Conservation (phyloP, 2,888 invertebrate species). For the Sphaeridia pumilis region DNA sequence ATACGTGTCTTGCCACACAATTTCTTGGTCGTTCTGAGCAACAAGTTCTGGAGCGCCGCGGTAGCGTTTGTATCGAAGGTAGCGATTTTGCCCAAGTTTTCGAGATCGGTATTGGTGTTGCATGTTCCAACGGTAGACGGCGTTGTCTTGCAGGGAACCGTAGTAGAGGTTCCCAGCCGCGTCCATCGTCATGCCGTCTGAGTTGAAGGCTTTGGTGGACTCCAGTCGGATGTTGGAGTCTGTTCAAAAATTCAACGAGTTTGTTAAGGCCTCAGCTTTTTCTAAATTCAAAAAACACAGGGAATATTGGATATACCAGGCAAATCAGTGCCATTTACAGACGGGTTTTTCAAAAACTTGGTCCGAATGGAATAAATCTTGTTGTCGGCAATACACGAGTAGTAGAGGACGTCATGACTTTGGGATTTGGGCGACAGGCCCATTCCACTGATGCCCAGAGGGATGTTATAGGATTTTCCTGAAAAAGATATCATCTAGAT, state of each 20-base stretch:
- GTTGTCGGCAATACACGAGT: slow-evolving; percentile 1
- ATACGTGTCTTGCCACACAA: slow-evolving; percentile 10
- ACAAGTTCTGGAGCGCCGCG: background rate
- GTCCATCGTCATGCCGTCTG: slow-evolving; percentile 12
- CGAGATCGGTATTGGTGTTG: background rate
- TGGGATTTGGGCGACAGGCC: slow-evolving; percentile 1
- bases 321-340: background rate
- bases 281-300: no score
- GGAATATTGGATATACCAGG: no score
- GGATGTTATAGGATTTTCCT: slow-evolving; percentile 7
- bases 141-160: slow-evolving; percentile 5
- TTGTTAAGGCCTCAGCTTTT: no score
- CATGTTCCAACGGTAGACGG: slow-evolving; percentile 5
- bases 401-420: slow-evolving; percentile 7
- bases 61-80: background rate
- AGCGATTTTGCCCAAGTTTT: background rate
- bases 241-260: no score
- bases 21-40: slow-evolving; percentile 2
- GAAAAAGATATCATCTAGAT: no score
- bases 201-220: background rate
- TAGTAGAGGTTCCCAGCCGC: slow-evolving; percentile 3
- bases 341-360: background rate
- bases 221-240: background rate
- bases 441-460: slow-evolving; percentile 6
- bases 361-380: slow-evolving; percentile 4